Percentiles rank a stretch among this genome's conserved stretches.
phyloP scores from a whole-genome alignment of 2,113 vertebrate genomes.

The Rhinolophus sinicus region DNA sequence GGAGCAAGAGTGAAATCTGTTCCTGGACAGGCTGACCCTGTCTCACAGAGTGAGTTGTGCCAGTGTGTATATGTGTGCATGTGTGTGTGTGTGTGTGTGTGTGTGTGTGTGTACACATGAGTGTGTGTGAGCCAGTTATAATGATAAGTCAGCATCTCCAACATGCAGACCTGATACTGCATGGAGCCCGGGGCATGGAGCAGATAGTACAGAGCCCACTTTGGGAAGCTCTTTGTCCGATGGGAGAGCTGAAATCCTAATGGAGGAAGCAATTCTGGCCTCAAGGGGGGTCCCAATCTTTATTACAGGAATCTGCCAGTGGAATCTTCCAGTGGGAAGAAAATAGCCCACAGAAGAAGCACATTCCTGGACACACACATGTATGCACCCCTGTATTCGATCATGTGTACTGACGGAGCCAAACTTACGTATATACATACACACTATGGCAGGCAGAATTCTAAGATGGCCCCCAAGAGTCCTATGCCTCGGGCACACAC shows the following conservation, averaged over 20 bases:
- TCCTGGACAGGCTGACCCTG: neutral
- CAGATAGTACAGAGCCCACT: neutral
- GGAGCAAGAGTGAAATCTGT: neutral
- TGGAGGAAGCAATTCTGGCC: neutral
- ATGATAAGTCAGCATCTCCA: neutral
- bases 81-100: neutral
- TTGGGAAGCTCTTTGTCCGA: neutral
- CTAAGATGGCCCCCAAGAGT: neutral
- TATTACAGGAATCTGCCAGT: neutral
- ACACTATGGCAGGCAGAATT: neutral
- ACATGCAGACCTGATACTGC: neutral
- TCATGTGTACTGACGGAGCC: neutral
- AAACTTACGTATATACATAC: neutral
- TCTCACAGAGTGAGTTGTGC: neutral
- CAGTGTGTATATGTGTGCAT: fast-evolving
- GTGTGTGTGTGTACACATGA: neutral
- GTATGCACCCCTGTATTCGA: neutral
- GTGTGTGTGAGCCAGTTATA: neutral
- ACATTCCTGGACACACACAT: neutral
- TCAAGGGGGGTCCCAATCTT: neutral
- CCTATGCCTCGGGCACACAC: neutral
- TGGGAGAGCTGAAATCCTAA: neutral
- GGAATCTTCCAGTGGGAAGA: neutral
- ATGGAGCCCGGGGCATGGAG: fast-evolving
- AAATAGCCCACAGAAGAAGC: neutral